Evolutionary conservation across 2,113 vertebrate species (phyloP), one percentile per base, ranked within the genome.

Genomic region (Labeo rohita): DNA sequence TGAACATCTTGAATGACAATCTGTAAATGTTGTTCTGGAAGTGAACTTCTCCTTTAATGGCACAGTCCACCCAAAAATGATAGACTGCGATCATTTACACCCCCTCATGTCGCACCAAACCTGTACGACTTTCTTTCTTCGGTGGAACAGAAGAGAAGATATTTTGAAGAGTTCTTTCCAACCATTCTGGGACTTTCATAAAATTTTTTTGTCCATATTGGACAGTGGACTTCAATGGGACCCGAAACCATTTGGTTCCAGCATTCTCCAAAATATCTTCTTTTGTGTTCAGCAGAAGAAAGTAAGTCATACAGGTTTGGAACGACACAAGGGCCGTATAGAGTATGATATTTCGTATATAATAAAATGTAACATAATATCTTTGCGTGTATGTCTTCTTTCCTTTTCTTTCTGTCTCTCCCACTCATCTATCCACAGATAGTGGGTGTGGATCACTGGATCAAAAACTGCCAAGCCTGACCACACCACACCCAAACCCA

Each of bases 391-490:
- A 16, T 70, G 4, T 70, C 3, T 43, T 65, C 13, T 28, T 23
- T 66, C 54, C 65, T 3, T 68, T 52, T 87, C 2, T 79, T 34
- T 77, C 12, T 87, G 34, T 84, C 2, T 73, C 75, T 73, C 4
- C 77, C 63, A 72, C 9, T 87, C 50, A 45, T 84, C 45, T 87
- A 4, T 59, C 7, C 75, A 72, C 76, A 85, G 84, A 79, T 43
- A 56, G 49, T 34, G 65, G 23, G n/a, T 47, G 75, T 78, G 84
- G 84, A 65, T 66, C 84, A 59, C 2, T 59, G 65, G 49, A 70
- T 23, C 63, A 80, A 15, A 68, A 70, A 66, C 43, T 65, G 43
- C 79, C 79, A 11, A 65, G 59, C 11, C 56, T 80, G 8, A 63
- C 21, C 39, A 47, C 56, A 61, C 36, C 52, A 61, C 34, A 79